Base-by-base conservation (phyloP, 1,140 invertebrate genomes). In the Pristionchus pacificus region DNA sequence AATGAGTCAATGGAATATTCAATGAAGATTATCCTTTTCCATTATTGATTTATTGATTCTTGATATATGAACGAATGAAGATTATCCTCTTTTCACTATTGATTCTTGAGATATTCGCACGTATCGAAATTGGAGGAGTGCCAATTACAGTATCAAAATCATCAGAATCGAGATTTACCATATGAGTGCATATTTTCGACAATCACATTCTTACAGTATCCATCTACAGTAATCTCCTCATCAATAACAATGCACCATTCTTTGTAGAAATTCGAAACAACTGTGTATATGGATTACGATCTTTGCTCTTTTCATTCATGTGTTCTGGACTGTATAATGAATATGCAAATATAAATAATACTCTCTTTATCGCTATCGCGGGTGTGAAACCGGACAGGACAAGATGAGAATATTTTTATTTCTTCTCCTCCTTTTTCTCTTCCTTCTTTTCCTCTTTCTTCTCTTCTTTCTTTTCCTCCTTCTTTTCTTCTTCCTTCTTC, bases 361-460 rank as follows among this genome's bases (percentile, higher is more conserved):
- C n/a, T 66, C 65, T 57, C 49, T 38, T 66, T 57, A 38, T 57
- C 49, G 38, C 29, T 66, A 57, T 66, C 65, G 49, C 32, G 38
- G 38, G 29, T 66, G 65, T 29, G 49, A 38, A 28, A 58, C 65
- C 31, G 65, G 38, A 31, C 65, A 29, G 65, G 49, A 58, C 49
- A 57, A 27, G 49, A 38, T 66, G 57, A 38, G 29, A 57, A 57
- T 57, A 38, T 57, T 66, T 66, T 27, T 66, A 58, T 38, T 66
- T 57, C 65, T 58, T 66, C 65, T 66, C 59, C 49, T 66, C 65
- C 65, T 31, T 66, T 24, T n/a, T 66, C 38, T 58, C 65, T n/a
- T n/a, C n/a, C n/a, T n/a, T n/a, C 65, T 66, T 38, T 27, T 55
- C 59, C 65, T 66, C 65, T 57, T 58, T 66, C 65, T 28, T n/a